Conservation (phyloP, 1,140 invertebrate species). For the Drosophila chauvacae region DNA sequence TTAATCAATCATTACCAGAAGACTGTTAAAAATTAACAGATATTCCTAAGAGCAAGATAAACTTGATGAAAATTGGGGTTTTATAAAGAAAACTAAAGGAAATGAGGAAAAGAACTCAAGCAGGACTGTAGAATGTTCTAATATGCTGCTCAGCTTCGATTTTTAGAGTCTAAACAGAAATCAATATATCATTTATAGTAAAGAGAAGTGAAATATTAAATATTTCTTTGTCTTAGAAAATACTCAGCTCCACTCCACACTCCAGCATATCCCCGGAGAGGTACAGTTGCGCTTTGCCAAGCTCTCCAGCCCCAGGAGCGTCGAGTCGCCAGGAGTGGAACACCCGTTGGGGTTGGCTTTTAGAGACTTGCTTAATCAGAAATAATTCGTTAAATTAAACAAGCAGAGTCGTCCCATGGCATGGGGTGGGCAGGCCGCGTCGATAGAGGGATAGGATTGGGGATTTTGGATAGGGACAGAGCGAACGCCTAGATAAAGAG, state of each 20-base stretch:
- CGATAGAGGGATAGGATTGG: slow-evolving; percentile 29
- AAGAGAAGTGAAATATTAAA: background rate
- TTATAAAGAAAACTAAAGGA: no score
- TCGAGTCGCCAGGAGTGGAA: background rate
- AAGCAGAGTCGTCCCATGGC: slow-evolving; percentile 26
- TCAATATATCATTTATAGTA: no score
- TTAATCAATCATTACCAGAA: background rate
- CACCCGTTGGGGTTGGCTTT: slow-evolving; percentile 14
- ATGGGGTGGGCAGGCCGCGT: slow-evolving; percentile 25
- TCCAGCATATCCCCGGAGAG: background rate
- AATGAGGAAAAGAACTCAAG: no score
- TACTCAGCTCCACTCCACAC: background rate
- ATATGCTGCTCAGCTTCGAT: background rate
- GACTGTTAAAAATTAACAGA: no score
- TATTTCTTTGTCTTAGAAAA: no score
- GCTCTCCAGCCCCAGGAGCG: background rate
- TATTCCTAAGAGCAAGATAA: no score
- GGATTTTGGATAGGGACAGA: slow-evolving; percentile 19
- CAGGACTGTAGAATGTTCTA: no score
- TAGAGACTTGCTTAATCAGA: slow-evolving; percentile 60
- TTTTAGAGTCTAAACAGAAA: background rate
- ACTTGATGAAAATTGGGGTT: no score
- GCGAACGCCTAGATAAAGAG: slow-evolving; percentile 34
- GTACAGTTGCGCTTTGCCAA: slow-evolving; percentile 55
- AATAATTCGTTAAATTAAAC: slow-evolving; percentile 78